Evolutionary conservation across 1,140 invertebrate species (phyloP), one percentile per base, ranked within the genome.

Genomic region (Listronotus oregonensis): DNA sequence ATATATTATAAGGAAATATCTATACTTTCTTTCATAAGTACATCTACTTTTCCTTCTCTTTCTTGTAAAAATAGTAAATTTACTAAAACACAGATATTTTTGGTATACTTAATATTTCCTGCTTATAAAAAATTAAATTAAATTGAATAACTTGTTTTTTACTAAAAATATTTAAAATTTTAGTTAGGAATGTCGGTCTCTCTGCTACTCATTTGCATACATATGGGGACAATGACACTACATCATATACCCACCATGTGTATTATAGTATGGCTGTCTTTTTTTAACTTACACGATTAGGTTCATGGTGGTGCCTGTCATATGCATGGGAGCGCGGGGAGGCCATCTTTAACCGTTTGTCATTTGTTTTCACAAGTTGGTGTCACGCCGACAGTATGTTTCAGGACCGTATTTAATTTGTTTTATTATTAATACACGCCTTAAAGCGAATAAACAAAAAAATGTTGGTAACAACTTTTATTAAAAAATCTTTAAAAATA

Each of bases 171-270:
- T 44, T 57, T 6, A 49, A 59, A 59, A 59, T 43, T 59, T 59
- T 49, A 18, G 27, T 59, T 11, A 49, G 44, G 57, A 49, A 49
- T 59, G 44, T 32, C 57, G 32, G 46, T 57, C 54, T 44, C 54
- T 57, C 54, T 27, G n/a, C 17, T 54, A n/a, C 12, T 59, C 57
- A 59, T 59, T 59, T 59, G 44, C 57, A 59, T 59, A 59, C 57
- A 37, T 59, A 59, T 59, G 57, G 57, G 57, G 43, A 59, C 57
- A 59, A 59, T 59, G 57, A 59, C 57, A 59, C 46, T 49, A 47
- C 46, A 59, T 59, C 57, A 59, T 59, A 59, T 31, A 58, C 34
- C 57, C 57, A 49, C 57, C 57, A 59, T 54, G 42, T 57, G 55
- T 57, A 46, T 21, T 34, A 44, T 32, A 18, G 11, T 39, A 59